Base-by-base conservation (phyloP, 2,113 vertebrate genomes). In the Platysternon megacephalum region DNA sequence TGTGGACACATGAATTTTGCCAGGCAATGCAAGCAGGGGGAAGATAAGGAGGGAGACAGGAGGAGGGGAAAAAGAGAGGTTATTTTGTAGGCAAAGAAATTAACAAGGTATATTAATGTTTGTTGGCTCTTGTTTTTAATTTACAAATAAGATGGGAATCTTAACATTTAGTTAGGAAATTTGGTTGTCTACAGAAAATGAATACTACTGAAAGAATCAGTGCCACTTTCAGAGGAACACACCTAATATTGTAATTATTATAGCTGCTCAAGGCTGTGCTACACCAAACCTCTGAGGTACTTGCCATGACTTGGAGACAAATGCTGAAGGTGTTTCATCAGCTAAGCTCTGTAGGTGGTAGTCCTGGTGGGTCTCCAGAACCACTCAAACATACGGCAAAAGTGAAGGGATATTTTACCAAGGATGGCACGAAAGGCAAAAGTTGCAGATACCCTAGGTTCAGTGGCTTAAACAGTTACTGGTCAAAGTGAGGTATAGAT, bases 71-170 rank as follows among this genome's bases (percentile, higher is more conserved):
- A 82, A 81, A 51, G 42, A 11, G 2, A n/a, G 11, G 16, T 4
- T 89, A 8, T 92, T 22, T 58, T 93, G 4, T 14, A 68, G 80
- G 78, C 21, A 44, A 72, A 68, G 65, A 74, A 84, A 85, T 44
- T 35, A 58, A 13, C 35, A 89, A 79, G 90, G 89, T 4, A 94
- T 86, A 68, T 91, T 91, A 88, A 91, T 44, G 74, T 88, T 88
- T 93, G 84, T 0, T 21, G 32, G 46, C 42, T 91, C 80, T 94
- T 93, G 61, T 93, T 97, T 97, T 94, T 90, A 91, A 89, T 97
- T 90, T 97, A 52, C 44, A 82, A 42, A 88, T 74, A 86, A 93
- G n/a, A 51, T 55, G 84, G 83, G 29, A 48, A 91, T 35, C 11
- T 12, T 85, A 88, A 48, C 90, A 78, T 68, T 87, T n/a, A 82